Evolutionary conservation across 2,797 vertebrate genomes (phyloP).

Genomic region (Halcyon smyrnensis): DNA sequence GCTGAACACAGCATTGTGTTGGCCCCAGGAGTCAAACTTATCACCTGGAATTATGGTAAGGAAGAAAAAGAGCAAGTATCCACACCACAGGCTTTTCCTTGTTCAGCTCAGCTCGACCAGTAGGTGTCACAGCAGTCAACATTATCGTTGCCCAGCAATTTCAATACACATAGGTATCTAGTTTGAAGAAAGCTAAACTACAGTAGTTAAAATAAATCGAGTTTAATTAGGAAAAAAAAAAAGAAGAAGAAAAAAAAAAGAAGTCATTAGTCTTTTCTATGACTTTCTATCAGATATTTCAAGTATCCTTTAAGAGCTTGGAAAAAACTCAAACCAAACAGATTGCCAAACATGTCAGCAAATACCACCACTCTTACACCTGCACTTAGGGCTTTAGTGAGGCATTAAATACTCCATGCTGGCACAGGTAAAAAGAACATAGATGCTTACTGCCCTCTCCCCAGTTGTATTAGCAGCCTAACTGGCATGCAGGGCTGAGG

Average conservation of each 20-base stretch:
- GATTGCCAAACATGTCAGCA: slow-evolving; percentile 56
- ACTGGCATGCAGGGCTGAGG: neutral
- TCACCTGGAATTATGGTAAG: neutral
- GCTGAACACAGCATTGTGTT: neutral
- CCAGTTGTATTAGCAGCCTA: neutral
- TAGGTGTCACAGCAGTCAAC: slow-evolving; percentile 58
- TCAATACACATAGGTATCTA: neutral
- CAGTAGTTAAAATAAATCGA: neutral
- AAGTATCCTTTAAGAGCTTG: slow-evolving; percentile 15
- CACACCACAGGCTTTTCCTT: neutral
- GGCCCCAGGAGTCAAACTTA: neutral
- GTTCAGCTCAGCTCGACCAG: slow-evolving; percentile 13
- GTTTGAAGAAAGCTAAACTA: neutral
- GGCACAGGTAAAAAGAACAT: slow-evolving; percentile 30
- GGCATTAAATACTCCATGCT: neutral
- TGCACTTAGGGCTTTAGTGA: slow-evolving; percentile 6
- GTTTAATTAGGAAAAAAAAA: neutral
- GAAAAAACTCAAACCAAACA: slow-evolving; percentile 30
- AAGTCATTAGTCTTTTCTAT: neutral
- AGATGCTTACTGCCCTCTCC: neutral
- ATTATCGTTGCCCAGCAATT: neutral
- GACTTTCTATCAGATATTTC: slow-evolving; percentile 31
- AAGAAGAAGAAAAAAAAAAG: neutral
- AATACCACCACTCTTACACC: slow-evolving; percentile 4
- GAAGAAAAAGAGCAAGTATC: neutral